Conservation (phyloP, 2,888 invertebrate species). For the Tiphia femorata region DNA sequence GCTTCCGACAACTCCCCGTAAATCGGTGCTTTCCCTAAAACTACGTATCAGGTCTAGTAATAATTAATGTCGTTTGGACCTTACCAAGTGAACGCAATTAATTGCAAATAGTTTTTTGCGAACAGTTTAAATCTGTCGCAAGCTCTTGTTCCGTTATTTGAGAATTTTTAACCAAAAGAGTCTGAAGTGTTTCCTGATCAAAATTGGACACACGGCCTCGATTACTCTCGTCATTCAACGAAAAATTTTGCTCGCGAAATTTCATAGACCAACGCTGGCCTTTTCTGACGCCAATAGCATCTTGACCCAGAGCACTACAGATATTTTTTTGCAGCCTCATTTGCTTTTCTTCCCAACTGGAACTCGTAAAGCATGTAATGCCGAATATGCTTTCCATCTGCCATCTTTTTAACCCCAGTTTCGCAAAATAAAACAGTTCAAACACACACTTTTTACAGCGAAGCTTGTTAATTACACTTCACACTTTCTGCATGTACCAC, state of each 20-base stretch:
- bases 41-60: too few species aligned
- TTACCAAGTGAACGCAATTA: too few species aligned
- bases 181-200: not conserved
- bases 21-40: too few species aligned
- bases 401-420: not conserved
- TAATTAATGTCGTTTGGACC: too few species aligned
- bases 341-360: not conserved
- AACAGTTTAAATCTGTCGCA: too few species aligned
- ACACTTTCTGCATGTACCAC: not conserved
- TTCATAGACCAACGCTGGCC: too few species aligned
- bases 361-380: not conserved
- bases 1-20: too few species aligned
- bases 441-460: not conserved
- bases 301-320: not conserved
- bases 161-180: not conserved
- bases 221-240: not conserved
- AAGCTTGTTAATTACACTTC: not conserved
- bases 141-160: not conserved
- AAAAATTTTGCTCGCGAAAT: not conserved
- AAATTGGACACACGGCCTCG: not conserved
- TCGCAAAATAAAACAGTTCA: not conserved
- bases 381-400: not conserved
- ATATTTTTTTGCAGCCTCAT: not conserved
- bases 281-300: too few species aligned
- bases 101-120: too few species aligned